A percentile compares a stretch with the other conserved stretches of the same genome.
Conservation (phyloP, 1,140 invertebrate species). For the Acromyrmex heyeri region DNA sequence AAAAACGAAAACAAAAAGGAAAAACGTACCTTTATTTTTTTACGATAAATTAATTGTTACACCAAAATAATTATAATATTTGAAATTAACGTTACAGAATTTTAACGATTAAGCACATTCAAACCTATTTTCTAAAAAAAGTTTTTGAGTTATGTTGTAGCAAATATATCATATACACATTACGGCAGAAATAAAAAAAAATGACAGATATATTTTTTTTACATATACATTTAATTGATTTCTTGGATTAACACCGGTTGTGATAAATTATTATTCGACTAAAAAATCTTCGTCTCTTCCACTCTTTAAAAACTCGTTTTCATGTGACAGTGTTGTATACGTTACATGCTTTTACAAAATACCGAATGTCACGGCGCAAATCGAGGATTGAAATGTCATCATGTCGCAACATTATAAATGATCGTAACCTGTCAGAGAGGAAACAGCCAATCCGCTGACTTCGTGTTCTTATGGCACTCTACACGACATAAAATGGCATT, state of each 20-base stretch:
- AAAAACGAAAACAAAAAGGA: too few relatives aligned
- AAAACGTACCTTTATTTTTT: too few relatives aligned
- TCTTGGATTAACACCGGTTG: neutral
- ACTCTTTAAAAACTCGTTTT: neutral
- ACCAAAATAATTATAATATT: too few relatives aligned
- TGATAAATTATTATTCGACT: neutral
- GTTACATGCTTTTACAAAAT: neutral
- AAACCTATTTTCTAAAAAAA: too few relatives aligned
- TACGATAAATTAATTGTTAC: too few relatives aligned
- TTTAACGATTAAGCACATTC: too few relatives aligned
- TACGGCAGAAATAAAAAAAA: neutral
- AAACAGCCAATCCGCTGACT: constrained; percentile 14
- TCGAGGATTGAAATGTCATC: constrained; percentile 29
- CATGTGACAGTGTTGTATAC: neutral
- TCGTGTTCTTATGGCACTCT: constrained; percentile 2
- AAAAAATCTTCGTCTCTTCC: neutral
- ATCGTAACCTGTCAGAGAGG: neutral
- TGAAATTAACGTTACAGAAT: too few relatives aligned
- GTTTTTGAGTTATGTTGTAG: too few relatives aligned
- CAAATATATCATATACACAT: neutral
- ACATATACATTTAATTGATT: neutral
- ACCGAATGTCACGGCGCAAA: neutral
- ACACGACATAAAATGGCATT: constrained; percentile 27
- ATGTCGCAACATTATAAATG: constrained; percentile 5
- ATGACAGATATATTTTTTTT: neutral